Evolutionary conservation across 2,797 vertebrate genomes (phyloP).

Genomic region (Cryptoprocta ferox): DNA sequence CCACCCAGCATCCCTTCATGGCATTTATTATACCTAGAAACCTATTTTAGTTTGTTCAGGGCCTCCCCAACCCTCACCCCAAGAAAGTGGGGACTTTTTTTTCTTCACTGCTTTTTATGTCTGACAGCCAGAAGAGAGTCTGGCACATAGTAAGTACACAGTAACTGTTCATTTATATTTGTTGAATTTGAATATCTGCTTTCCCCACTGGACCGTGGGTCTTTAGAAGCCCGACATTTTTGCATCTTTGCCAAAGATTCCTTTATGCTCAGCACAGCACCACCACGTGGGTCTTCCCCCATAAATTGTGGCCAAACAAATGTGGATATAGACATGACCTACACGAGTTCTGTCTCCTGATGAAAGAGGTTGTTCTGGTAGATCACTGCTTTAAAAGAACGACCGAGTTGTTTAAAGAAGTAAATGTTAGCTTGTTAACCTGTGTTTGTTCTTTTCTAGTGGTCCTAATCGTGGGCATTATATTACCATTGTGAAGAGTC

Average conservation of each 20-base stretch:
- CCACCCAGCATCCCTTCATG: too few relatives aligned
- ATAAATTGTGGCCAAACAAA: rapidly evolving
- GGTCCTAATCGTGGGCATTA: conserved; percentile 98
- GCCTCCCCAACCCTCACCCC: neutral
- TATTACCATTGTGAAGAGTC: conserved; percentile 99
- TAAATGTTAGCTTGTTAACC: neutral
- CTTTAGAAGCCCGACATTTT: neutral
- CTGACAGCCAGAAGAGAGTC: neutral
- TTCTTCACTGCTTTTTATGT: neutral
- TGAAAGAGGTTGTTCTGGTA: neutral
- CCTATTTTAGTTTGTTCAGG: neutral
- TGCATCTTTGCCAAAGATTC: neutral
- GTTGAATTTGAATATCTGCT: neutral
- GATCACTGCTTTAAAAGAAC: neutral
- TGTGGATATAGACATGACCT: rapidly evolving
- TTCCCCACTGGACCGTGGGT: neutral
- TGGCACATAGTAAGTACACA: neutral
- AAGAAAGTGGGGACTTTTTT: neutral
- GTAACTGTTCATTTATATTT: neutral
- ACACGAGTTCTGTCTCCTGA: neutral
- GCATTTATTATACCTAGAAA: neutral
- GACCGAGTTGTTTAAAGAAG: neutral
- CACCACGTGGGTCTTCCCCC: rapidly evolving
- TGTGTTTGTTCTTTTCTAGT: conserved; percentile 84
- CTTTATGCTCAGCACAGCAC: neutral